phyloP scores from a whole-genome alignment of 2,888 invertebrate species.

The Chromoteleia sp. region DNA sequence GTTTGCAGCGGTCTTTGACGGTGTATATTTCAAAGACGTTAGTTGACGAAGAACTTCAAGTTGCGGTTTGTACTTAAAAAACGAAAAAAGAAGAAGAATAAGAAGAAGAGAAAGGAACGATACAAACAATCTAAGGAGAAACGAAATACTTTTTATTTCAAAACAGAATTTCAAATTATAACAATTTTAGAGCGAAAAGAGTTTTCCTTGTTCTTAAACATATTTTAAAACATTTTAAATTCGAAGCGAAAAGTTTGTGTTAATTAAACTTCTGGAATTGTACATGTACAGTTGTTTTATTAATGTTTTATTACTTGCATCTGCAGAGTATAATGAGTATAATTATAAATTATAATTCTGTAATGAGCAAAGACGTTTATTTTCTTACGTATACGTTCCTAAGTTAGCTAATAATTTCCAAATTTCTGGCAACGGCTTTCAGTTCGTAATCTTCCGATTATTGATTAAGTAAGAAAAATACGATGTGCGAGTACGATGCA shows the following conservation, averaged over 20 bases:
- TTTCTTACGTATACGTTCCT: too few relatives aligned
- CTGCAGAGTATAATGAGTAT: not conserved
- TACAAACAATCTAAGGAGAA: not conserved
- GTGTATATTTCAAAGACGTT: not conserved
- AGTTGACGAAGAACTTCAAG: not conserved
- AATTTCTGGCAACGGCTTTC: not conserved
- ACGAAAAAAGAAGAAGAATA: too few relatives aligned
- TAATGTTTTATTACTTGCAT: not conserved
- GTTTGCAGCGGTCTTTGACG: not conserved
- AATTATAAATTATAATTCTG: not conserved
- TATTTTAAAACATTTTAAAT: not conserved
- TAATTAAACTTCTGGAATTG: not conserved
- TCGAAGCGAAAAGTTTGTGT: not conserved
- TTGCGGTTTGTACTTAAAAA: not conserved
- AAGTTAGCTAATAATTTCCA: too few relatives aligned
- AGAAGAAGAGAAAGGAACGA: too few relatives aligned
- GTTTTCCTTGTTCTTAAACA: not conserved
- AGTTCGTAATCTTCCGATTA: not conserved
- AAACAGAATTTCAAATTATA: not conserved
- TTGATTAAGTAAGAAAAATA: slow-evolving; percentile 3
- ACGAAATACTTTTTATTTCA: slow-evolving; percentile 9
- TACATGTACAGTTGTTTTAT: not conserved
- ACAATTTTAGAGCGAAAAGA: not conserved
- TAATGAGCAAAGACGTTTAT: not conserved
- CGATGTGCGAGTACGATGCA: not conserved